These are phyloP conservation scores for Trachelus iudaicus DNA, from an alignment of 2,888 invertebrate species.

Conservation along the genomic window DNA sequence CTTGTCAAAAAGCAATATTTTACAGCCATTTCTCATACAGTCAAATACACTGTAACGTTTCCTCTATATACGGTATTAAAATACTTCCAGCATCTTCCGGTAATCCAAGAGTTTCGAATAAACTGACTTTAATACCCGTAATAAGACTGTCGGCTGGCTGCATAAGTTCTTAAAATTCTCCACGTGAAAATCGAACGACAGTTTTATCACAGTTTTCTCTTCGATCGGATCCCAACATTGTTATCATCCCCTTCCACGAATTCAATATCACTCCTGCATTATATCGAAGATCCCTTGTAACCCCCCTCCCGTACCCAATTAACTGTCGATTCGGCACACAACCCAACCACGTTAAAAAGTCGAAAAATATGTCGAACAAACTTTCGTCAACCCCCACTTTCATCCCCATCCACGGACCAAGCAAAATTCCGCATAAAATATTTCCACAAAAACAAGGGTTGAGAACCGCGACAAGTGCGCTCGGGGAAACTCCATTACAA, in stretches of 20 bases:
- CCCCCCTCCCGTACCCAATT: neutral
- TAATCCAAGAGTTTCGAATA: slow-evolving; percentile 28
- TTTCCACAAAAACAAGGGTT: neutral
- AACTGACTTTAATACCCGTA: slow-evolving; percentile 42
- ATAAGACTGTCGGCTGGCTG: slow-evolving; percentile 28
- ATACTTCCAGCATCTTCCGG: neutral
- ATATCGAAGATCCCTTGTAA: slow-evolving; percentile 1
- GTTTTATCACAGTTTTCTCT: slow-evolving; percentile 51
- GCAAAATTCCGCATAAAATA: neutral
- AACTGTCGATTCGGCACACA: neutral
- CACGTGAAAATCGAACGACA: slow-evolving; percentile 34
- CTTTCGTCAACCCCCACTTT: neutral
- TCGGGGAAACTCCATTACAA: slow-evolving; percentile 34
- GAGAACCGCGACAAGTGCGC: slow-evolving; percentile 12
- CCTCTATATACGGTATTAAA: neutral
- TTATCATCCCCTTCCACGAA: slow-evolving; percentile 30
- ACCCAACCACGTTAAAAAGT: neutral
- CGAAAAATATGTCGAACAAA: neutral
- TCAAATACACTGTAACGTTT: neutral
- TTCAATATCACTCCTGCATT: slow-evolving; percentile 48
- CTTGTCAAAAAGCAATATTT: neutral
- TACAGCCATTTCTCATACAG: neutral
- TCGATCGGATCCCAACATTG: slow-evolving; percentile 44
- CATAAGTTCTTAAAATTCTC: neutral
- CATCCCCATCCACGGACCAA: neutral